These are phyloP conservation scores for Neoscelio sp. DNA, from an alignment of 2,888 invertebrate genomes.

Conservation along the genomic window DNA sequence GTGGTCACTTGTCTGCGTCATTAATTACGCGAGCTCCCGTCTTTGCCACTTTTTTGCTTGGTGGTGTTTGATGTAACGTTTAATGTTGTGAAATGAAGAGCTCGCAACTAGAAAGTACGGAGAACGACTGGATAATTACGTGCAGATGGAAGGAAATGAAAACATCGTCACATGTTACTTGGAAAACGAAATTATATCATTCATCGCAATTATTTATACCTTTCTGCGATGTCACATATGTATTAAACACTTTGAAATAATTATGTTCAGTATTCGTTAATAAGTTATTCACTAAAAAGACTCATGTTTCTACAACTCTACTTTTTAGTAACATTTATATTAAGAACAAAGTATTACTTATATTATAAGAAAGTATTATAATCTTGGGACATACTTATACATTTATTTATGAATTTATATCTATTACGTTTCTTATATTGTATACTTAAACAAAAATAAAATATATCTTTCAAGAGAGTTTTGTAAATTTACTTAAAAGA, in stretches of 20 bases:
- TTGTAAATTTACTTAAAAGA: too few relatives aligned
- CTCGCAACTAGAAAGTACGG: slow-evolving; percentile 38
- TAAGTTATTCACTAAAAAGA: background rate
- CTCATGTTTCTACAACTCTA: too few relatives aligned
- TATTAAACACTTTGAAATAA: background rate
- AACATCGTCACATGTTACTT: slow-evolving; percentile 42
- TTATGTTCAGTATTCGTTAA: background rate
- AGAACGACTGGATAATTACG: slow-evolving; percentile 51
- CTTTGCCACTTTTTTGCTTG: slow-evolving; percentile 62
- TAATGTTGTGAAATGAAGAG: slow-evolving; percentile 65
- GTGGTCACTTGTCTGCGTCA: slow-evolving; percentile 74
- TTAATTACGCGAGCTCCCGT: slow-evolving; percentile 70
- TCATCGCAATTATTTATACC: slow-evolving; percentile 40
- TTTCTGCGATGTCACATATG: slow-evolving; percentile 1
- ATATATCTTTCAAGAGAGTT: too few relatives aligned
- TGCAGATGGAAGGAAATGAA: slow-evolving; percentile 52
- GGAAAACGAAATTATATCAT: slow-evolving; percentile 56
- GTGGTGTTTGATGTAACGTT: slow-evolving; percentile 62
- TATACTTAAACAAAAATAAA: too few relatives aligned
- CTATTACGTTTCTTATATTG: too few relatives aligned
- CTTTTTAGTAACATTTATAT: too few relatives aligned
- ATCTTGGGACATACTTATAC: too few relatives aligned
- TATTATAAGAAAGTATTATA: too few relatives aligned
- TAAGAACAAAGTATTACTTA: too few relatives aligned
- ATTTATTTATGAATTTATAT: too few relatives aligned